Evolutionary conservation across 2,888 invertebrate species (phyloP).

Genomic region (Cerceris rybyensis): DNA sequence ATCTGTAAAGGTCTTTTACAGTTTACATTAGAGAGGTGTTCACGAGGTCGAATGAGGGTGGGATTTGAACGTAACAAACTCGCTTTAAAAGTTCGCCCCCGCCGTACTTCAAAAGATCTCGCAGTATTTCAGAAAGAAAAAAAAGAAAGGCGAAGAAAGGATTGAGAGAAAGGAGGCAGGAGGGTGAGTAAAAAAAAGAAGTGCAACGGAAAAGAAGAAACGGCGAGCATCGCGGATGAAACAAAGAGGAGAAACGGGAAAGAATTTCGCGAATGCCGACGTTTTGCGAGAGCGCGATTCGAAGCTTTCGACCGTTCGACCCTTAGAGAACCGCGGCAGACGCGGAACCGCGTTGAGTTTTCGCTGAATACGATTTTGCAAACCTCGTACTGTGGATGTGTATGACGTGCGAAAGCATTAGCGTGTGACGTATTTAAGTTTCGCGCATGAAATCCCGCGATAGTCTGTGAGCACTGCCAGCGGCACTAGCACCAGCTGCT

Average conservation of each 20-base stretch:
- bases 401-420: conserved; percentile 51
- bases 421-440: conserved; percentile 62
- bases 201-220: background rate
- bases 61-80: background rate
- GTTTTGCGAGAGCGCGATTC: background rate
- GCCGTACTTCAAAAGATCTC: background rate
- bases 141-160: too few relatives aligned
- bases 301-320: too few relatives aligned
- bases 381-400: conserved; percentile 18
- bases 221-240: background rate
- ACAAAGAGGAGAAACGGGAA: background rate
- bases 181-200: background rate
- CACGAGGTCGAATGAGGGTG: background rate
- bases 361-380: conserved; percentile 27
- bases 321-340: background rate
- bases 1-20: background rate
- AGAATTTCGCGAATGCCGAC: conserved; percentile 12
- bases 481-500: conserved; percentile 60
- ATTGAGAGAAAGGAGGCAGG: too few relatives aligned
- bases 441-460: conserved; percentile 54
- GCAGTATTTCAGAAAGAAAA: too few relatives aligned
- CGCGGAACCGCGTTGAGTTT: background rate
- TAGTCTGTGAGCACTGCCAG: conserved; percentile 25
- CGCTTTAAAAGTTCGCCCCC: background rate
- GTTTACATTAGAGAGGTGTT: background rate